Evolutionary conservation across 2,888 invertebrate species (phyloP).

Genomic region (Drymonia ruficornis): DNA sequence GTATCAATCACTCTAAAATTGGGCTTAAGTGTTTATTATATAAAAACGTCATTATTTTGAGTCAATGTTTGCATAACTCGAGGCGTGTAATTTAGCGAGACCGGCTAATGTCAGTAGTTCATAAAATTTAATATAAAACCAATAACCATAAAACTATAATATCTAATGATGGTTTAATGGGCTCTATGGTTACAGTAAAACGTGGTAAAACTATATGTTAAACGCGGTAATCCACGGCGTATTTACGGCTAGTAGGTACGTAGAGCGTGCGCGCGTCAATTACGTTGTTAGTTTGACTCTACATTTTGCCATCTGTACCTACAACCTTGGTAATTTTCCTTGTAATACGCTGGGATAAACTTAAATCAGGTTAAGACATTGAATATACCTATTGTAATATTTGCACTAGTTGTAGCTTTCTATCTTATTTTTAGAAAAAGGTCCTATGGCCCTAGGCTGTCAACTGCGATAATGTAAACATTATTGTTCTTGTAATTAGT

Average conservation of each 20-base stretch:
- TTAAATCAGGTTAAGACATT: not conserved
- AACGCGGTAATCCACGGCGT: slow-evolving; percentile 35
- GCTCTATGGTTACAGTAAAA: slow-evolving; percentile 48
- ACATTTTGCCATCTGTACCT: slow-evolving; percentile 25
- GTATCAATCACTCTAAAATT: slow-evolving; percentile 28
- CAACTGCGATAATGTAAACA: no score
- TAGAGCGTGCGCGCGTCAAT: slow-evolving; percentile 30
- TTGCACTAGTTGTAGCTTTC: not conserved
- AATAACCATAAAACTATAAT: slow-evolving; percentile 49
- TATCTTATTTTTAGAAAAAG: no score
- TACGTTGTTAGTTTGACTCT: slow-evolving; percentile 35
- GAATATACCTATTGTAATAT: not conserved
- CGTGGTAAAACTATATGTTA: slow-evolving; percentile 52
- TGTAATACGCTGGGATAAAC: slow-evolving; percentile 6
- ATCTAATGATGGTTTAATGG: slow-evolving; percentile 56
- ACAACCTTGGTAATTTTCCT: slow-evolving; percentile 28
- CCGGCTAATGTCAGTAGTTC: slow-evolving; percentile 28
- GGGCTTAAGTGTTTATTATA: slow-evolving; percentile 21
- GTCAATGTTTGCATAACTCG: slow-evolving; percentile 36
- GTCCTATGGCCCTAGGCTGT: no score
- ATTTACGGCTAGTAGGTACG: slow-evolving; percentile 28
- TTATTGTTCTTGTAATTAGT: no score
- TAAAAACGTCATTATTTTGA: slow-evolving; percentile 32
- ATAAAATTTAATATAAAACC: slow-evolving; percentile 42
- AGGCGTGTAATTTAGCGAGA: slow-evolving; percentile 31